These are phyloP conservation scores for Pocillopora grandis DNA, from an alignment of 92 coral and sea anemone species.

Conservation along the genomic window DNA sequence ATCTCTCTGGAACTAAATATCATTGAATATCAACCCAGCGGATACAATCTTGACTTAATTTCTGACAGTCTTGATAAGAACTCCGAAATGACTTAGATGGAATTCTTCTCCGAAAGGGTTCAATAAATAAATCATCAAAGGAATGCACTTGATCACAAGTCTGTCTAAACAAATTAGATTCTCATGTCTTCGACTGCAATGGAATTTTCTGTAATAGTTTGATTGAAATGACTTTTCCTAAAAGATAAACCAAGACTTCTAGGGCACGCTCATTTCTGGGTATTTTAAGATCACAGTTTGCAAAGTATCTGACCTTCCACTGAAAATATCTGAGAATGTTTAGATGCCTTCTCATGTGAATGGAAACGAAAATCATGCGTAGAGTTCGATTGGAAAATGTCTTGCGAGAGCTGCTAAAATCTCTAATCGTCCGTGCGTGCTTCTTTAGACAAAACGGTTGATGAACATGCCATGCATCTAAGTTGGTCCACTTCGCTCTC, in stretches of 20 bases:
- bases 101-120: neutral
- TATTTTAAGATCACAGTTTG: neutral
- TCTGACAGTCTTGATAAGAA: neutral
- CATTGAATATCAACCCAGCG: neutral
- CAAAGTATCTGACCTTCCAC: neutral
- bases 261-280: too few relatives aligned
- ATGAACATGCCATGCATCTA: neutral
- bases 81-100: neutral
- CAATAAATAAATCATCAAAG: conserved; percentile 18
- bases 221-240: too few relatives aligned
- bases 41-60: neutral
- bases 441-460: neutral
- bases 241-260: too few relatives aligned
- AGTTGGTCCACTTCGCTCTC: neutral
- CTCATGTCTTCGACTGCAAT: neutral
- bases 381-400: neutral
- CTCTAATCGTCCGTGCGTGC: neutral
- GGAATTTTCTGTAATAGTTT: neutral
- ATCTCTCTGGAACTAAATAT: too few relatives aligned
- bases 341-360: neutral
- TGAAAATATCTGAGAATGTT: conserved; percentile 15
- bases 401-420: too few relatives aligned
- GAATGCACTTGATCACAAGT: neutral
- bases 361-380: conserved; percentile 5
- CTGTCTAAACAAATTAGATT: neutral